Conservation (phyloP, 2,888 invertebrate genomes). For the Ellobium chinense region DNA sequence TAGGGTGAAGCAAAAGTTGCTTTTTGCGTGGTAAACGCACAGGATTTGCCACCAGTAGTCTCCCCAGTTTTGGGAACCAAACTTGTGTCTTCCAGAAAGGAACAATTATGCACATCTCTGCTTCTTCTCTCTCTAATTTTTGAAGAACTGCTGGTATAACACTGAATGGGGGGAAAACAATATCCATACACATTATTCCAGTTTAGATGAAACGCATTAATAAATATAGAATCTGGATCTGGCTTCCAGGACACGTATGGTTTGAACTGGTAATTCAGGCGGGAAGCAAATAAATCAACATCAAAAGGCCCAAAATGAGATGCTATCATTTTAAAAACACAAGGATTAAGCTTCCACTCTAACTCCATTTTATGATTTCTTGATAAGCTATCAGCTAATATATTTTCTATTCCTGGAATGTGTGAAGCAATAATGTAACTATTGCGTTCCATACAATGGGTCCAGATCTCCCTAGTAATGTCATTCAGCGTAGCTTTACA, state of each 20-base stretch:
- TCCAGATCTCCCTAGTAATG: background rate
- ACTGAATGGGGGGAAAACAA: background rate
- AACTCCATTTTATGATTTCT: background rate
- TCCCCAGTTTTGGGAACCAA: background rate
- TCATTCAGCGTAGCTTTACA: background rate
- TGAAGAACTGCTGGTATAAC: background rate
- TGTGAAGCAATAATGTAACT: background rate
- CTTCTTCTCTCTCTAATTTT: background rate
- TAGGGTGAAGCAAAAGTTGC: background rate
- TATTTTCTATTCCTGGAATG: background rate
- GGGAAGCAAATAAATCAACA: background rate
- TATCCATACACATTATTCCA: background rate
- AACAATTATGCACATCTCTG: background rate
- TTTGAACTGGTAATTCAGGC: background rate
- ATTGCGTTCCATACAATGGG: background rate
- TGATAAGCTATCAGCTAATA: background rate
- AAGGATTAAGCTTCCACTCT: background rate
- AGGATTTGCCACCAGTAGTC: background rate
- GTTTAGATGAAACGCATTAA: background rate
- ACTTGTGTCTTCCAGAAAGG: background rate
- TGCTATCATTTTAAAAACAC: background rate
- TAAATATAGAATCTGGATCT: background rate
- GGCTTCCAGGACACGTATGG: background rate
- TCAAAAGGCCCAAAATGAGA: background rate
- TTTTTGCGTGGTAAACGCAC: background rate